phyloP scores from a whole-genome alignment of 2,888 invertebrate genomes.

The Rhimphoctona megacephalus region DNA sequence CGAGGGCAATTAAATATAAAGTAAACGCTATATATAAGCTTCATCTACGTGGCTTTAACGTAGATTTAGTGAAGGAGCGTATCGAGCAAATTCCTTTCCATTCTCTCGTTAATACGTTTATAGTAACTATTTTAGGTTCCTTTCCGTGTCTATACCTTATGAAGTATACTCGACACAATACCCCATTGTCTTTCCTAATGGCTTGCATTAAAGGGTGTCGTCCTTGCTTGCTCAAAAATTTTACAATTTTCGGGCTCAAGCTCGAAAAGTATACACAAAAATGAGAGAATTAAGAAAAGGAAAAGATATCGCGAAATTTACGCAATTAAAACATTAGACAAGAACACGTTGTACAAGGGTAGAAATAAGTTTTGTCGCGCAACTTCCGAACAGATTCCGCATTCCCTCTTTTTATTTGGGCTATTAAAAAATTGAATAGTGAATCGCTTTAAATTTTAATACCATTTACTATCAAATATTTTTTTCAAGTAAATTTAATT shows the following conservation, averaged over 20 bases:
- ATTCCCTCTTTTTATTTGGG: no score
- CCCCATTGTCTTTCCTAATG: constrained; percentile 72
- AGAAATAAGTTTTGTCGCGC: no score
- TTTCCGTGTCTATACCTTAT: constrained; percentile 38
- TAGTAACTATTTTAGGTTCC: constrained; percentile 47
- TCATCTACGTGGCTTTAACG: constrained; percentile 43
- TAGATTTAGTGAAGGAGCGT: constrained; percentile 51
- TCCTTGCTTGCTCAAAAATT: constrained; percentile 59
- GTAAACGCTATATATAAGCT: constrained; percentile 69
- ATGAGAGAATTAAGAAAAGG: background rate
- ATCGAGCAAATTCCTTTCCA: constrained; percentile 57
- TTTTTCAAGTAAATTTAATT: no score
- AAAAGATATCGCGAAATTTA: background rate
- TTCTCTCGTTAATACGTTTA: constrained; percentile 25
- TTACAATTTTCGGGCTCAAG: constrained; percentile 64
- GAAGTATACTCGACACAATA: constrained; percentile 65
- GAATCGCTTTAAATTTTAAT: no score
- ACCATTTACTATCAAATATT: no score
- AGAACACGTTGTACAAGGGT: no score
- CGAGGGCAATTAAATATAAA: constrained; percentile 73
- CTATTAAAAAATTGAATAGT: no score
- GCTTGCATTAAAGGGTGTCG: constrained; percentile 68
- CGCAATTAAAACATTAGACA: background rate
- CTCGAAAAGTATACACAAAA: constrained; percentile 27
- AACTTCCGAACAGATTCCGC: no score